Base-by-base conservation (phyloP, 1,140 invertebrate genomes). In the Euura saliciscinereae region DNA sequence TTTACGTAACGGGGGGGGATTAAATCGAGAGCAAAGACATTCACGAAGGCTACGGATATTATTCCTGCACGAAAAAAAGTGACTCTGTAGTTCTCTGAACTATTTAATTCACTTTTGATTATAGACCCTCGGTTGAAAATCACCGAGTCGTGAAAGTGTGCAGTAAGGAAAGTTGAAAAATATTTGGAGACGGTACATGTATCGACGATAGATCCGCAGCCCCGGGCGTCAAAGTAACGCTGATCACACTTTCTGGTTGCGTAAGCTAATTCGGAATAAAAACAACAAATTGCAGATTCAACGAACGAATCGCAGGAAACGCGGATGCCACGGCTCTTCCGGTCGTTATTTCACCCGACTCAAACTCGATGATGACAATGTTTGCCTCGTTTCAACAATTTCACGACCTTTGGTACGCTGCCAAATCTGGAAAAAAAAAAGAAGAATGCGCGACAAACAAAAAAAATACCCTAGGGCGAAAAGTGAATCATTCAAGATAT, bases 321-420 rank as follows among this genome's bases (percentile, higher is more conserved):
- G 13, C 45, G 71, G 45, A 64, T 71, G 4, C 70, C 43, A 45
- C 71, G 68, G 75, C 72, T 73, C 75, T 79, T 77, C 78, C 78
- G 74, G 66, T 72, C 45, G 66, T 73, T 77, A 64, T 59, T n/a
- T 59, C 51, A 59, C 51, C 28, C 28, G 3, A 59, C 51, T 59
- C 51, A 59, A 68, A 69, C 71, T 73, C 70, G 75, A 73, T 76
- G 75, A 79, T 64, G 67, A 71, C 74, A 70, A 68, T 70, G 69
- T 73, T 75, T 71, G 72, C 66, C 68, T 70, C 70, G n/a, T 28
- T 28, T 28, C 1, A 28, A 28, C 28, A 1, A 28, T 28, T 28
- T 28, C 28, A 28, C 28, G 28, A 28, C 28, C 28, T 28, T 28
- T 28, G 28, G 28, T 28, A 28, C 28, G 28, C 28, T 28, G 28